Base-by-base conservation (phyloP, 1,140 invertebrate species). In the Drosophila prosaltans region DNA sequence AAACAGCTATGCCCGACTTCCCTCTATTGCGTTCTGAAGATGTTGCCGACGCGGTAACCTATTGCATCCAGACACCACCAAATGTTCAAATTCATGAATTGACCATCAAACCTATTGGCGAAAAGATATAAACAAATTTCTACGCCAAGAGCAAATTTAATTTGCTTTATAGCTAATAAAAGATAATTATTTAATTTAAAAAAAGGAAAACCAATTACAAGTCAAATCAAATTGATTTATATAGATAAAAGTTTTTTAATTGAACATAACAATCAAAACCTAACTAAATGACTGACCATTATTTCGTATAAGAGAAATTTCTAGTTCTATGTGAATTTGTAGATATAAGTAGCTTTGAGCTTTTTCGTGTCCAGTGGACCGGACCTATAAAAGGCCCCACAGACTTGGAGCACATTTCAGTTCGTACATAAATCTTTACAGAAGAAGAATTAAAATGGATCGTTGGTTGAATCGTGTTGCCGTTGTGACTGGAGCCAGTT, bases 1-100 rank as follows among this genome's bases (percentile, higher is more conserved):
- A 4, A 16, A 55, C 69, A 0, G 67, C 51, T 3, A 21, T 73
- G 2, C 59, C 65, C 6, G 65, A 78, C 54, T 91, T 54, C 65
- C 62, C 73, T 16, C 48, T 57, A 91, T 92, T 67, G 36, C 32
- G 74, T 83, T 55, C 91, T 0, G 72, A 91, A 16, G 94, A 95
- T 60, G 80, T 95, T 0, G 93, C 93, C 1, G 93, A 95, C 64
- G 93, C 93, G 1, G 91, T 95, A 0, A 65, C 94, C 0, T 95
- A 94, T 72, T 93, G 93, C 2, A 74, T 96, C 4, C 91, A 92
- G 6, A 94, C 94, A 0, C 94, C 95, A 1, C 89, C 93, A 5
- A 86, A 93, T 63, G 94, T 95, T 1, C 94, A 95, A 91, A 79
- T 83, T 30, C 81, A 86, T 36, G 92, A 92, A 79, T 57, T 92